Conservation (phyloP, 2,888 invertebrate species). For the Andrena flavipes region DNA sequence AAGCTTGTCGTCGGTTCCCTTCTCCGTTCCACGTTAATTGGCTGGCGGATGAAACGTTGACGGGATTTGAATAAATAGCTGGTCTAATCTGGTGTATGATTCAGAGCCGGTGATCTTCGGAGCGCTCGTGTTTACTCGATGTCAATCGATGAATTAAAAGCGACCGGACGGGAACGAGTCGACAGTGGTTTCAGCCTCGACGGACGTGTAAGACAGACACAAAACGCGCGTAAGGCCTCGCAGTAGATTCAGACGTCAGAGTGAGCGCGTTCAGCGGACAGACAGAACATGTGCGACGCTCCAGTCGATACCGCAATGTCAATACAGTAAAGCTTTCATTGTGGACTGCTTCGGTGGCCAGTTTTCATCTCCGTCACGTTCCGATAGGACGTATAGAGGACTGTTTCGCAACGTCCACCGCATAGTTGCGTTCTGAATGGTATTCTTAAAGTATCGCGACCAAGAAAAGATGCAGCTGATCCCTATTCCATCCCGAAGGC, state of each 20-base stretch:
- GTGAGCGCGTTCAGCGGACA: conserved; percentile 4
- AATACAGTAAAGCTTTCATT: neutral
- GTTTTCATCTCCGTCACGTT: neutral
- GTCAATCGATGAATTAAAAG: conserved; percentile 11
- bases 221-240: conserved; percentile 11
- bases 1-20: neutral
- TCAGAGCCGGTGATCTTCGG: neutral
- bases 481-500: neutral
- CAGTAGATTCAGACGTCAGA: conserved; percentile 14
- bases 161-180: neutral
- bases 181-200: conserved; percentile 1
- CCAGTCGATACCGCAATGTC: neutral
- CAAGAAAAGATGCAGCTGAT: neutral
- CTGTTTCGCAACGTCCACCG: no score
- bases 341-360: neutral
- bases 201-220: neutral
- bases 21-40: neutral
- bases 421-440: no score
- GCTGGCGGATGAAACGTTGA: neutral
- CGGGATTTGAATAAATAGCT: no score
- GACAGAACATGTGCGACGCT: conserved; percentile 19
- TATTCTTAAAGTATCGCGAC: neutral
- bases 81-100: no score
- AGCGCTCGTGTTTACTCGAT: neutral
- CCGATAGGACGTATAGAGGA: no score